Base-by-base conservation (phyloP, 2,888 invertebrate genomes). In the Drosophila atripex region DNA sequence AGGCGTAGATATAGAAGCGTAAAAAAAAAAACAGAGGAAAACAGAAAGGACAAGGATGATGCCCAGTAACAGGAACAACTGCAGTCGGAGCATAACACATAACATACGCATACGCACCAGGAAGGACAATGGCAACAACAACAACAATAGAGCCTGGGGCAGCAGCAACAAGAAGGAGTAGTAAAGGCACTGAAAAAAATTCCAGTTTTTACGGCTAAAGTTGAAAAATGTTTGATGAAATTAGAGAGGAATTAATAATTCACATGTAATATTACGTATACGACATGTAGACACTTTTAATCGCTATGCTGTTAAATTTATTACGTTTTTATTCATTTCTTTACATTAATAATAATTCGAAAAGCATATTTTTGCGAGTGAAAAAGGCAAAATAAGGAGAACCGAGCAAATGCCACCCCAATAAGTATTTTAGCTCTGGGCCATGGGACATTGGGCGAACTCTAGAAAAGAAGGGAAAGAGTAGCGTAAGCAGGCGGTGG, bases 371-470 rank as follows among this genome's bases (percentile, higher is more conserved):
- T 43, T 43, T 57, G 21, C 12, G 6, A 64, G 55, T 52, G 45
- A 38, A 52, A 41, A 28, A 21, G 3, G 18, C 45, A n/a, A 59
- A 75, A 71, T 35, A 66, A 45, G 61, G 47, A 75, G 59, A 54
- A 32, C 61, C 59, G 30, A 35, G 50, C 61, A 78, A 83, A 86
- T 82, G 82, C 84, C 84, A 84, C 84, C 86, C 84, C 86, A 84
- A 84, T 85, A 76, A 79, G 76, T 77, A 79, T 70, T 82, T 77
- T 63, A 73, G 73, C 82, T 85, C 80, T 80, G 80, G 85, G 80
- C 78, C 85, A 83, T 71, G 73, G 69, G 68, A 76, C 68, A 76
- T 49, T 65, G 63, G 65, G 66, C 47, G 59, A 66, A 71, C 71
- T 53, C 52, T 57, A 21, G 32, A 14, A 45, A 30, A 75, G 50